A percentile compares a stretch with the other conserved stretches of the same genome.
Conservation (phyloP, 2,797 vertebrate species). For the Siniperca scherzeri region DNA sequence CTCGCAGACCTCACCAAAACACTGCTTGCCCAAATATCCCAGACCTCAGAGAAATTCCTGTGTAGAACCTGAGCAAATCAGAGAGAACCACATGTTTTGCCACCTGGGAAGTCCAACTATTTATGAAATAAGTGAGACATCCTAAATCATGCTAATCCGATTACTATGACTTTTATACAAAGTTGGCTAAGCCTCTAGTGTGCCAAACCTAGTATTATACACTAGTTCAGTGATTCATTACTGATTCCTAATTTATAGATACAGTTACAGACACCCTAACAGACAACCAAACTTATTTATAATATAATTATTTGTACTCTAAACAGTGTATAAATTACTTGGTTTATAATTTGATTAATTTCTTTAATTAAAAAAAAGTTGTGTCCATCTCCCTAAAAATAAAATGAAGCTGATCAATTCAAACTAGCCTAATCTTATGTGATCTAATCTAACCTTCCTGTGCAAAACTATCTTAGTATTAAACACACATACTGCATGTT, state of each 20-base stretch:
- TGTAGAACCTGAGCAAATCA: constrained; percentile 36
- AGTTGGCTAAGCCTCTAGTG: background rate
- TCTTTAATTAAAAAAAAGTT: background rate
- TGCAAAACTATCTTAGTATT: constrained; percentile 5
- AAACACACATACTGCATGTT: background rate
- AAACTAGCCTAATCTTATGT: background rate
- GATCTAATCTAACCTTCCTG: constrained; percentile 5
- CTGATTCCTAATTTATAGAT: constrained; percentile 12
- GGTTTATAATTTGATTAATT: background rate
- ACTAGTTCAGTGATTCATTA: background rate
- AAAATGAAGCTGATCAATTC: background rate
- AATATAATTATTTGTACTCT: background rate
- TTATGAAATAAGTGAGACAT: constrained; percentile 52
- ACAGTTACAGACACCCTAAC: background rate
- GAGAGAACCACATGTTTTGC: constrained; percentile 54
- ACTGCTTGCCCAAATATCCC: constrained; percentile 48
- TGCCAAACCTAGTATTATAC: background rate
- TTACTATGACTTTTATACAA: constrained; percentile 13
- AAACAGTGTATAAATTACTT: background rate
- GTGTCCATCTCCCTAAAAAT: background rate
- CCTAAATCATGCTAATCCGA: constrained; percentile 43
- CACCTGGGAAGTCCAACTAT: constrained; percentile 61
- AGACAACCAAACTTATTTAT: background rate
- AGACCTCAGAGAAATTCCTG: constrained; percentile 35
- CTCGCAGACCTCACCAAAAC: constrained; percentile 68